Conservation (phyloP, 1,140 invertebrate genomes). For the Drosophila dunni region DNA sequence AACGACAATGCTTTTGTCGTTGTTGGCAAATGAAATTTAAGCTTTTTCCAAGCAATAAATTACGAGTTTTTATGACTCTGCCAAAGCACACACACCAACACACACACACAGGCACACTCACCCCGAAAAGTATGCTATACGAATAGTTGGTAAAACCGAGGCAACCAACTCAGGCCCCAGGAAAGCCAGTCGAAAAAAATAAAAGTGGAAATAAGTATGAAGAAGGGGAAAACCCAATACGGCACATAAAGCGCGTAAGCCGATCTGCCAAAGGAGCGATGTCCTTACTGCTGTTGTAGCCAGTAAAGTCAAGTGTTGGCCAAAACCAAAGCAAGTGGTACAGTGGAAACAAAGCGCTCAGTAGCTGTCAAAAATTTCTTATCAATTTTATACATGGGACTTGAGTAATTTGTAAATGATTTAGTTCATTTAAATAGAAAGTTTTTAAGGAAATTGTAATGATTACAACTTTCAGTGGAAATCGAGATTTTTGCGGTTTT, state of each 20-base stretch:
- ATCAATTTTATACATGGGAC: too few species aligned
- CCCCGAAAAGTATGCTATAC: slow-evolving; percentile 48
- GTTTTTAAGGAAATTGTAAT: too few species aligned
- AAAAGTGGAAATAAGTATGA: slow-evolving; percentile 23
- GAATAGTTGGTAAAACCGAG: slow-evolving; percentile 67
- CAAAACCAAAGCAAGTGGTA: slow-evolving; percentile 30
- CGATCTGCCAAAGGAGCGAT: slow-evolving; percentile 71
- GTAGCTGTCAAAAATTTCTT: too few species aligned
- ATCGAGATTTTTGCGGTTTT: too few species aligned
- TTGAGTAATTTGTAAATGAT: too few species aligned
- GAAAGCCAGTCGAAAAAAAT: slow-evolving; percentile 1
- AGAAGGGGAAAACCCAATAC: slow-evolving; percentile 40
- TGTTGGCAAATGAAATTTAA: slow-evolving; percentile 82
- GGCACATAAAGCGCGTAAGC: slow-evolving; percentile 77
- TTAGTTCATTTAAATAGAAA: too few species aligned
- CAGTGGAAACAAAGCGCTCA: slow-evolving; percentile 37
- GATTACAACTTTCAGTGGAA: too few species aligned
- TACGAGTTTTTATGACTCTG: slow-evolving; percentile 82
- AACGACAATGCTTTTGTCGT: slow-evolving; percentile 70
- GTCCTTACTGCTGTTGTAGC: slow-evolving; percentile 55
- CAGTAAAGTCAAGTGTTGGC: slow-evolving; percentile 69
- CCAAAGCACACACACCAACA: slow-evolving; percentile 52
- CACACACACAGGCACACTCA: slow-evolving; percentile 30
- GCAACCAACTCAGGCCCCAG: slow-evolving; percentile 19
- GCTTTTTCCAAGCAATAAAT: slow-evolving; percentile 83